Evolutionary conservation across 2,888 invertebrate species (phyloP), one percentile per base, ranked within the genome.

Genomic region (Pollenia griseotomentosa): DNA sequence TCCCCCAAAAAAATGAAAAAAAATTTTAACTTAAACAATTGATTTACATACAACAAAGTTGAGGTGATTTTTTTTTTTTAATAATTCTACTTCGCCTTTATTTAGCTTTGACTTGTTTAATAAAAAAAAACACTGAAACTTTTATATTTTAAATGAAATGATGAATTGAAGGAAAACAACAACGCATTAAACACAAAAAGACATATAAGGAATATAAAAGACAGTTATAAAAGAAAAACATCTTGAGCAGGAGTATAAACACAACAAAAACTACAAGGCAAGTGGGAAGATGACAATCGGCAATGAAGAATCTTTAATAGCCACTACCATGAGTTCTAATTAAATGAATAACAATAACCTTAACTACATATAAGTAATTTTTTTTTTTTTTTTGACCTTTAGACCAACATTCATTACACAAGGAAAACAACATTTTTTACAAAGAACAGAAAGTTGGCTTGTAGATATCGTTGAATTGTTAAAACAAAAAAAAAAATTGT

Each of bases 11-110:
- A 66, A 44, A 53, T 2, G 14, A 23, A 40, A 61, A 70, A 79
- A 79, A 79, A 53, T n/a, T 51, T 61, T 12, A 71, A 80, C 65
- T 77, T 77, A 65, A 46, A 19, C 77, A 83, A 78, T 74, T 68
- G 84, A 79, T 84, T 84, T 84, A 80, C 79, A 84, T 80, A 79
- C 46, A 68, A 61, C 61, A 55, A 84, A 84, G 79, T 74, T 79
- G 78, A 42, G 71, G 46, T 59, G 59, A 78, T 23, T 33, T 33
- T 63, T 55, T 63, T 55, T 68, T 61, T 77, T 46, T 66, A 44
- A 19, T 46, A 33, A 33, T 53, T 63, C 14, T 44, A 23, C 53
- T 77, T 44, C 33, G 53, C 11, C 23, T 44, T 44, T 71, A 6
- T 63, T 63, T 23, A 53, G 42, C 33, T 51, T 42, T 51, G 61